Evolutionary conservation across 2,888 invertebrate species (phyloP), one percentile per base, ranked within the genome.

Genomic region (Parelbella ahira): DNA sequence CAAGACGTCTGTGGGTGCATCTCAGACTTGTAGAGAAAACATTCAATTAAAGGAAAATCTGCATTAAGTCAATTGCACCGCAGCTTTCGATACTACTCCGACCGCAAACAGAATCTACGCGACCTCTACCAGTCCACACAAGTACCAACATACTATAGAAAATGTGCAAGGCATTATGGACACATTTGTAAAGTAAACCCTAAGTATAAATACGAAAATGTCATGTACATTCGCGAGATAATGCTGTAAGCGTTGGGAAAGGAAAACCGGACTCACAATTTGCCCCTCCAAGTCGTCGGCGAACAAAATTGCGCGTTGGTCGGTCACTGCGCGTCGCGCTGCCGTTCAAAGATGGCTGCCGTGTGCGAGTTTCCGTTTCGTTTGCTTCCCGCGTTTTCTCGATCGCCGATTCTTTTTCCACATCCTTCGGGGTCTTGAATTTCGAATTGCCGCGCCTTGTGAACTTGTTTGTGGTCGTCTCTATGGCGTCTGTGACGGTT

Each of bases 191-290:
- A 6, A 10, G 27, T 28, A 42, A 42, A 21, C 18, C 8, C 23
- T 2, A 43, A 12, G 4, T 30, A 34, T 49, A 49, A 21, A 47
- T 43, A 41, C 49, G 38, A 49, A 28, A 49, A 43, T 43, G 43
- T 45, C 45, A 28, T 49, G 49, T 29, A 44, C 27, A 34, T 34
- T 34, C 18, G 15, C 15, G 21, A 42, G 27, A 28, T 42, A 36
- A 43, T 36, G 42, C 36, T 43, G 42, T 19, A 36, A 34, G 36
- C 34, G 42, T 34, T 43, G 28, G 36, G 51, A 63, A 78, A 68
- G 42, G 36, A 52, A 63, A 78, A 68, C 74, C 71, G 71, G 71
- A 81, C 84, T 86, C 62, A 86, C 86, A 66, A 62, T 71, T 78
- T 54, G 71, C 79, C 73, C 77, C 80, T 46, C 75, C 75, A 56